Percentiles rank a stretch among this genome's conserved stretches.
Conservation (phyloP, 2,888 invertebrate species). For the Cerastis rubricosa region DNA sequence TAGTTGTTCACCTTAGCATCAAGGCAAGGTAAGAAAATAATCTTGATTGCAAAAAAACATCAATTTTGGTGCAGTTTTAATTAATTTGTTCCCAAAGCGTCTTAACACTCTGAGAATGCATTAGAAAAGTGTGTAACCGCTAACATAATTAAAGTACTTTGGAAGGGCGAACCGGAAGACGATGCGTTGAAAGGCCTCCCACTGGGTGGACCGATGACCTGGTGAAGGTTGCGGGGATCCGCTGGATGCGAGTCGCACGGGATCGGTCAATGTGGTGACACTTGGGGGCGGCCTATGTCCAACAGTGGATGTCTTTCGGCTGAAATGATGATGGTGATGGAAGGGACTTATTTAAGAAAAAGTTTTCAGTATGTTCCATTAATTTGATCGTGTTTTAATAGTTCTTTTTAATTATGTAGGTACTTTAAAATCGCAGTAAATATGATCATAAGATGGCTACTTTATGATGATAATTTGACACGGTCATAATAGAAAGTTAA, state of each 20-base stretch:
- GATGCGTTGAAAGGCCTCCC: no score
- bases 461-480: constrained; percentile 35
- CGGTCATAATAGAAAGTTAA: constrained; percentile 45
- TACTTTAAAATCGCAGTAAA: constrained; percentile 5
- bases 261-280: no score
- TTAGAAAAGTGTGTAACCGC: constrained; percentile 2
- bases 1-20: background rate
- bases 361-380: background rate
- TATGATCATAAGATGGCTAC: constrained; percentile 8
- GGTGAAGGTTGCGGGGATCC: no score
- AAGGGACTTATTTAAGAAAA: background rate
- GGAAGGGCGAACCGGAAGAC: no score
- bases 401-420: constrained; percentile 19
- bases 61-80: background rate
- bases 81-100: constrained; percentile 1
- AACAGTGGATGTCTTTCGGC: no score
- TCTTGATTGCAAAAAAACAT: background rate
- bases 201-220: no score
- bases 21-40: background rate
- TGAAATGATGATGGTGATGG: no score
- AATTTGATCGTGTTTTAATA: constrained; percentile 12
- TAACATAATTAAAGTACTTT: background rate
- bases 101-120: background rate
- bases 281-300: no score
- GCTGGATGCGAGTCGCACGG: no score